These are phyloP conservation scores for Pterois miles DNA, from an alignment of 2,797 vertebrate species.

Conservation along the genomic window DNA sequence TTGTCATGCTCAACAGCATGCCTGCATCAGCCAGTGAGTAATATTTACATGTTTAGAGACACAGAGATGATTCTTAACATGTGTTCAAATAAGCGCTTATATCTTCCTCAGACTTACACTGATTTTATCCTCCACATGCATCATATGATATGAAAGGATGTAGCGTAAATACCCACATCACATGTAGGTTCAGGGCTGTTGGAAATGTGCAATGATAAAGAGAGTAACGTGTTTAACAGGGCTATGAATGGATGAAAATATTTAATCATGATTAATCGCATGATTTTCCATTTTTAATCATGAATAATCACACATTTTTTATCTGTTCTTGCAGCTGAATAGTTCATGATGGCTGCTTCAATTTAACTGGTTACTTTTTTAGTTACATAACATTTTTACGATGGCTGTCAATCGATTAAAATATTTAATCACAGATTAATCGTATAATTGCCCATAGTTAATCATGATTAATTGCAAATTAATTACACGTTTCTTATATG, in stretches of 20 bases:
- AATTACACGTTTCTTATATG: too few species aligned
- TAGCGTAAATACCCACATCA: too few species aligned
- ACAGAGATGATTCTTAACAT: background rate
- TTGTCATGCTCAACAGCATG: background rate
- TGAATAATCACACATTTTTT: too few species aligned
- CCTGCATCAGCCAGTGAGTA: background rate
- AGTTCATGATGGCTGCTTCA: too few species aligned
- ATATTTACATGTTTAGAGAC: background rate
- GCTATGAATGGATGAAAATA: background rate
- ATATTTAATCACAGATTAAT: too few species aligned
- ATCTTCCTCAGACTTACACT: background rate
- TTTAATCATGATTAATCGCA: too few species aligned
- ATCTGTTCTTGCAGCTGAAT: too few species aligned
- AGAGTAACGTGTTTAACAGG: background rate
- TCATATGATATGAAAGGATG: background rate
- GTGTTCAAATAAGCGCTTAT: background rate
- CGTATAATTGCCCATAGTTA: too few species aligned
- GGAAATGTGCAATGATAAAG: background rate
- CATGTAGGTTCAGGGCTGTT: background rate
- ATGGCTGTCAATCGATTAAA: background rate
- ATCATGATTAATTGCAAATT: too few species aligned
- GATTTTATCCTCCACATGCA: background rate
- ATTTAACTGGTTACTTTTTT: too few species aligned
- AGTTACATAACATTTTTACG: too few species aligned
- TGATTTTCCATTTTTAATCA: too few species aligned